Conservation (phyloP, 2,888 invertebrate species). For the Caenorhabditis auriculariae region DNA sequence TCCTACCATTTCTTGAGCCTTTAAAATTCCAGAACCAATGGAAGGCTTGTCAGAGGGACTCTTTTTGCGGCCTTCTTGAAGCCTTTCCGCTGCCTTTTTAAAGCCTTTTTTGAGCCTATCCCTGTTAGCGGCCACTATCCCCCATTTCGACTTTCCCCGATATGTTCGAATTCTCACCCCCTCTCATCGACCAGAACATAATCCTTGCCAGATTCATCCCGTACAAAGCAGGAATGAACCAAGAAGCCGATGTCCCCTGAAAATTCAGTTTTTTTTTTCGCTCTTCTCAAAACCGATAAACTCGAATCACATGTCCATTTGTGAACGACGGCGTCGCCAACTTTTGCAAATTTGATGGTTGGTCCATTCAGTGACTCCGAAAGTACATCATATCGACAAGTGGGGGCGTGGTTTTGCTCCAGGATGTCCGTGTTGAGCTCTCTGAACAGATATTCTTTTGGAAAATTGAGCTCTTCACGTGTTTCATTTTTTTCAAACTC, state of each 20-base stretch:
- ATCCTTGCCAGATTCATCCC: constrained; percentile 56
- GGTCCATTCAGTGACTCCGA: constrained; percentile 45
- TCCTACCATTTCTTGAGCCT: too few species aligned
- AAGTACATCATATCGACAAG: constrained; percentile 52
- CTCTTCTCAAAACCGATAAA: background rate
- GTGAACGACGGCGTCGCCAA: constrained; percentile 58
- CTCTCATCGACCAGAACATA: constrained; percentile 58
- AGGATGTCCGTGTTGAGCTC: constrained; percentile 23
- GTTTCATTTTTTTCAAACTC: background rate
- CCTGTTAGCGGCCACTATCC: too few species aligned
- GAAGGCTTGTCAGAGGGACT: too few species aligned
- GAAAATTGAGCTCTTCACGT: background rate
- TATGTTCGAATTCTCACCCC: constrained; percentile 39
- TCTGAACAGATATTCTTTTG: constrained; percentile 12
- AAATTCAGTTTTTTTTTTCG: background rate
- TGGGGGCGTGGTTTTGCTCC: constrained; percentile 15
- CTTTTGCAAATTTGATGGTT: constrained; percentile 50
- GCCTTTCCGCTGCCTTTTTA: too few species aligned
- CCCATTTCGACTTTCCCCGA: too few species aligned
- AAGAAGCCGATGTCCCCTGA: constrained; percentile 54
- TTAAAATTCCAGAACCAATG: too few species aligned
- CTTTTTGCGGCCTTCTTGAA: too few species aligned
- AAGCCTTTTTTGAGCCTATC: too few species aligned
- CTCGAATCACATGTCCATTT: constrained; percentile 56
- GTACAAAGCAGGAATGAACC: constrained; percentile 60